Conservation (phyloP, 1,140 invertebrate species). For the Aphelenchoides besseyi region DNA sequence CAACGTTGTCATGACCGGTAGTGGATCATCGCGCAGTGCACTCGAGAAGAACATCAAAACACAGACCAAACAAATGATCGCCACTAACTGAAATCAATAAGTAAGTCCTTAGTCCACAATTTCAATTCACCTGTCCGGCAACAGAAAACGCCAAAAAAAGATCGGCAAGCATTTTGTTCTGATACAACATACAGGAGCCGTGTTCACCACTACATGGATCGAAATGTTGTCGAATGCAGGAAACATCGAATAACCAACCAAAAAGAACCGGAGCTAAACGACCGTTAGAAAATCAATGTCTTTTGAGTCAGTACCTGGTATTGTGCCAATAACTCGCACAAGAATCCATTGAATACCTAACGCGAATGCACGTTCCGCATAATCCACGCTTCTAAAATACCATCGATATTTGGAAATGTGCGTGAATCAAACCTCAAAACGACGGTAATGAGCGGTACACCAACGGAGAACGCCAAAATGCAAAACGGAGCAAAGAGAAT, state of each 20-base stretch:
- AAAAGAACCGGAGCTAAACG: constrained; percentile 55
- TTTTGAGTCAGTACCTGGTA: constrained; percentile 58
- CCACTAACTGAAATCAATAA: constrained; percentile 46
- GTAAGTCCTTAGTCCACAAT: constrained; percentile 16
- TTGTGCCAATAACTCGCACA: constrained; percentile 58
- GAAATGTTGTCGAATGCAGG: constrained; percentile 57
- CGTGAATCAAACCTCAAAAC: constrained; percentile 52
- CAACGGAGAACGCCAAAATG: constrained; percentile 61
- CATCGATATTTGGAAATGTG: constrained; percentile 15
- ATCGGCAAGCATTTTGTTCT: constrained; percentile 60
- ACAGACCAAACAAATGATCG: constrained; percentile 53
- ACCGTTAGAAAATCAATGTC: no score
- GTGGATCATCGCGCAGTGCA: constrained; percentile 48
- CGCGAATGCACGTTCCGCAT: constrained; percentile 59
- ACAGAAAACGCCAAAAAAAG: constrained; percentile 58
- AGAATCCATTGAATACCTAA: constrained; percentile 62
- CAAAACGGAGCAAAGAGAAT: constrained; percentile 60
- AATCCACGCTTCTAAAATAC: constrained; percentile 59
- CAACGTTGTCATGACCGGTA: constrained; percentile 23
- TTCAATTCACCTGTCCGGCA: constrained; percentile 50
- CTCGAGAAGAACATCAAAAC: constrained; percentile 53
- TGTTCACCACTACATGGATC: constrained; percentile 56
- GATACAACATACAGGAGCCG: constrained; percentile 58
- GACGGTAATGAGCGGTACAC: constrained; percentile 60
- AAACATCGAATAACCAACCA: constrained; percentile 63